Evolutionary conservation across 2,113 vertebrate genomes (phyloP).

Genomic region (Oryctolagus cuniculus): mOryCun1.1 NC_091441.1:117951501-117952000

Average conservation of each 20-base stretch:
- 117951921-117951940: slow-evolving; percentile 52
- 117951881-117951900: slow-evolving; percentile 75
- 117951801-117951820: not conserved
- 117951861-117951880: slow-evolving; percentile 4
- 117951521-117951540: slow-evolving; percentile 81
- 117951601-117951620: not conserved
- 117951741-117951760: too few relatives aligned
- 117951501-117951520: slow-evolving; percentile 78
- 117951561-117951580: slow-evolving; percentile 52
- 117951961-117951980: slow-evolving; percentile 59
- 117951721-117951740: not conserved
- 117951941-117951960: slow-evolving; percentile 5
- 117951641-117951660: slow-evolving; percentile 46
- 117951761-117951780: not conserved
- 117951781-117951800: not conserved
- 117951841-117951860: slow-evolving; percentile 29
- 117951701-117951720: slow-evolving; percentile 8
- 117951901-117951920: slow-evolving; percentile 71
- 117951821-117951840: not conserved
- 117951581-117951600: slow-evolving; percentile 71
- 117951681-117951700: slow-evolving; percentile 45
- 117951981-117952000: not conserved
- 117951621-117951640: slow-evolving; percentile 41
- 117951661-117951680: slow-evolving; percentile 34
- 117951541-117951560: slow-evolving; percentile 39